Evolutionary conservation across 1,140 invertebrate species (phyloP).

Genomic region (Linepithema humile): DNA sequence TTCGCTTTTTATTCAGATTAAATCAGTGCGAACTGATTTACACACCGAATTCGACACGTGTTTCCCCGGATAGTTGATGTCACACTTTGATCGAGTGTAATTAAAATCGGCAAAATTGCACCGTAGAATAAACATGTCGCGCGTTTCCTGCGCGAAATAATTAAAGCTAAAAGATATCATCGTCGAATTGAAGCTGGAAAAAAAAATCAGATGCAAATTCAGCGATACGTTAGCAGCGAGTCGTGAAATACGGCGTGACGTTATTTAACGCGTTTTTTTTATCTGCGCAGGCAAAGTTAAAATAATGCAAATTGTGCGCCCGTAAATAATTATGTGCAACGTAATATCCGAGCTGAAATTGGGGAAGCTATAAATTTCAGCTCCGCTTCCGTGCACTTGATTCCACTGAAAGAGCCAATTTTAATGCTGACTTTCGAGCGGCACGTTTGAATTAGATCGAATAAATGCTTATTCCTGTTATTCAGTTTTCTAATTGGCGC

Average conservation of each 20-base stretch:
- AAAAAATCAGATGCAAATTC: slow-evolving; percentile 1
- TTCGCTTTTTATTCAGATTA: background rate
- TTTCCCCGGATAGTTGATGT: background rate
- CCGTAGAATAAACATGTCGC: background rate
- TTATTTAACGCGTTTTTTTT: slow-evolving; percentile 5
- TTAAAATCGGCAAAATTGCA: background rate
- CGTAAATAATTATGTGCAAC: slow-evolving; percentile 20
- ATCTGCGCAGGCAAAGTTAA: background rate
- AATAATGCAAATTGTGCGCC: slow-evolving; percentile 17
- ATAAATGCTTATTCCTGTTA: slow-evolving; percentile 15
- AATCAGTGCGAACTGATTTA: background rate
- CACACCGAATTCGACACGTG: background rate
- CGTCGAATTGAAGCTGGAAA: background rate
- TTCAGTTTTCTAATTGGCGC: slow-evolving; percentile 26
- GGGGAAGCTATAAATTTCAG: background rate
- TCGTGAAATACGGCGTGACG: background rate
- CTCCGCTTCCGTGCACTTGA: background rate
- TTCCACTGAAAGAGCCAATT: slow-evolving; percentile 3
- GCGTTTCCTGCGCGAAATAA: background rate
- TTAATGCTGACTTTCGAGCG: background rate
- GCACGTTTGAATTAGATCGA: background rate
- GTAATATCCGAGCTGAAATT: slow-evolving; percentile 17
- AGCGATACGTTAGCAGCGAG: background rate
- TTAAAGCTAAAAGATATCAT: background rate
- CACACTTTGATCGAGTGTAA: background rate